Percentiles rank a stretch among this genome's conserved stretches.
Evolutionary conservation across 2,113 vertebrate species (phyloP).

Genomic region (Zingel zingel): DNA sequence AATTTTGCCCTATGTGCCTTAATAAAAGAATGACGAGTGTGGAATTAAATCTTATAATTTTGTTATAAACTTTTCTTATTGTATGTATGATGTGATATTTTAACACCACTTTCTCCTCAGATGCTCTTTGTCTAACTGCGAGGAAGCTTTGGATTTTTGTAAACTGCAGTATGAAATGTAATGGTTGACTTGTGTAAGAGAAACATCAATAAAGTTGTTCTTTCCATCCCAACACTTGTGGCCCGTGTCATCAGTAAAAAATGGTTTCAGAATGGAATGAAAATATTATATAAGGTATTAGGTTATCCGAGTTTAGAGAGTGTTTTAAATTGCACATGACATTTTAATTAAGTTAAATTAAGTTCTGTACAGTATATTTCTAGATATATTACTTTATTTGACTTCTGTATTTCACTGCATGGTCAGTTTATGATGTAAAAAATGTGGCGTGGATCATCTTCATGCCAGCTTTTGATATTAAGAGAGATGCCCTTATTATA

Average conservation of each 20-base stretch:
- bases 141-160: slow-evolving; percentile 44
- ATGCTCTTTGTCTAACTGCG: slow-evolving; percentile 23
- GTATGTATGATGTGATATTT: slow-evolving; percentile 62
- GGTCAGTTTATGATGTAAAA: not conserved
- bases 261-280: not conserved
- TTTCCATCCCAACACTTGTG: slow-evolving; percentile 22
- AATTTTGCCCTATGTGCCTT: slow-evolving; percentile 51
- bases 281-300: not conserved
- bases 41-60: slow-evolving; percentile 29
- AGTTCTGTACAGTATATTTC: not conserved
- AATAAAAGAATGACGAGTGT: slow-evolving; percentile 27
- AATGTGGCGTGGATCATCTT: not conserved
- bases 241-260: slow-evolving; percentile 2
- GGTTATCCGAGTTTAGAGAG: not conserved
- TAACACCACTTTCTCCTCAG: slow-evolving; percentile 38
- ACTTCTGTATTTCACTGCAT: not conserved
- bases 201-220: slow-evolving; percentile 81
- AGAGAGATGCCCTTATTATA: not conserved
- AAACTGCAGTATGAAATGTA: slow-evolving; percentile 60
- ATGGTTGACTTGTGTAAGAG: slow-evolving; percentile 56
- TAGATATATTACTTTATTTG: not conserved
- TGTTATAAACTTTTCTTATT: slow-evolving; percentile 39
- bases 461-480: not conserved
- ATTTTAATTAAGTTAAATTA: not conserved
- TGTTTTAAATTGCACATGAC: not conserved